Evolutionary conservation across 1,140 invertebrate species (phyloP), one percentile per base, ranked within the genome.

Genomic region (Trichonephila inaurata): DNA sequence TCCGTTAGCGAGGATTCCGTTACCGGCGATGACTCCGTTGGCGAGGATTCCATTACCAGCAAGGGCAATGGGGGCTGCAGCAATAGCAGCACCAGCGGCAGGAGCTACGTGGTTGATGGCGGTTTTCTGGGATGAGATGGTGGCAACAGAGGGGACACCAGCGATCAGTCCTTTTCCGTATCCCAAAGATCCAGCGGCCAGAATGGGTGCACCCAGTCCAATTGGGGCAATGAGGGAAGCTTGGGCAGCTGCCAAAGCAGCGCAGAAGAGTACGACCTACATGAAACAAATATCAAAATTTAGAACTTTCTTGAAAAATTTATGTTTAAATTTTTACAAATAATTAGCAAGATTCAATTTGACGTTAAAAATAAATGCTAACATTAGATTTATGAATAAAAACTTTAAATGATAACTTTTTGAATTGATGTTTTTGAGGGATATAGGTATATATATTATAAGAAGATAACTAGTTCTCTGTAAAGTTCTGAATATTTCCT

Each of bases 21-120:
- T 8, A 14, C 19, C 18, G 28, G 72, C 72, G 7, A 10, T 7
- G 3, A 81, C 3, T 12, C n/a, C 10, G 18, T 72, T 72, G 24
- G 3, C 28, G 24, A 72, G 28, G 14, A 28, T 16, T 72, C 69
- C 28, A 72, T 7, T 72, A 14, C 24, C 14, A 18, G 24, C 69
- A 6, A 72, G 28, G 14, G 83, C 83, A 86, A 86, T 2, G 62
- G 58, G 24, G 14, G 60, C 12, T n/a, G 64, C 62, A 64, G 66
- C 66, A 12, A 28, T 14, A 83, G 44, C 81, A 83, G 51, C 51
- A 12, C 21, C 14, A 51, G 44, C 40, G 16, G 81, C 81, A 28
- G 81, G 81, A 40, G 81, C 81, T 12, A 58, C 81, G 44, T 83
- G 81, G 12, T 83, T 83, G 19, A 83, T 83, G 81, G 51, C 81